Evolutionary conservation across 2,797 vertebrate species (phyloP), one percentile per base, ranked within the genome.

Genomic region (Malurus leucopterus): DNA sequence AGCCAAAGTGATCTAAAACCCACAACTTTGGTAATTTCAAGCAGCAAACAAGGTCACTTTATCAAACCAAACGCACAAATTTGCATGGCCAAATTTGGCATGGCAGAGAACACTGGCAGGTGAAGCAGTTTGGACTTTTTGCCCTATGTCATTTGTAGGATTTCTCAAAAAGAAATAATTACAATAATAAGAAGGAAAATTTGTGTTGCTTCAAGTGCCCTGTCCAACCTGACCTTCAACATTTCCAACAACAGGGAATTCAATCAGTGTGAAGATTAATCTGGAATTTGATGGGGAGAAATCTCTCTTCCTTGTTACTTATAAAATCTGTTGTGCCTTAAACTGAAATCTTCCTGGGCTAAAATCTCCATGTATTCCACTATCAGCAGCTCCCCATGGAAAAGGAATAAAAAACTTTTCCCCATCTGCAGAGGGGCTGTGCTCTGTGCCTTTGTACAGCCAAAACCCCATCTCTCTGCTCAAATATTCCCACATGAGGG

Each of bases 221-320:
- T 1, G 3, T 30, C 49, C 69, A 79, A 50, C 23, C 59, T 30
- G 30, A 54, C 19, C 27, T 11, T 15, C 15, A 68, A 13, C 18
- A 15, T 38, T 59, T 34, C 46, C 34, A 38, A 0, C 0, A 2
- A 34, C 0, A 1, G 6, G n/a, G 16, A 3, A 9, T 0, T 23
- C 21, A 30, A 4, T 34, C 59, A 72, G 36, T 4, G 20, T n/a
- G 72, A 70, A 73, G 67, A 51, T 65, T 81, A 40, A 86, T 70
- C 20, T 84, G 27, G 24, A 72, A 86, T 16, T 0, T 15, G 38
- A 18, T 3, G 26, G 40, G 41, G 14, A 83, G 34, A 47, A 47
- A 46, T 44, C 27, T 65, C n/a, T 71, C 83, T 84, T 89, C 68
- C 54, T 43, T 54, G 59, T 81, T 54, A 30, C 36, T 72, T 64